A percentile compares a stretch with the other conserved stretches of the same genome.
phyloP scores from a whole-genome alignment of 1,140 invertebrate species.

The Thereuonema tuberculata region DNA sequence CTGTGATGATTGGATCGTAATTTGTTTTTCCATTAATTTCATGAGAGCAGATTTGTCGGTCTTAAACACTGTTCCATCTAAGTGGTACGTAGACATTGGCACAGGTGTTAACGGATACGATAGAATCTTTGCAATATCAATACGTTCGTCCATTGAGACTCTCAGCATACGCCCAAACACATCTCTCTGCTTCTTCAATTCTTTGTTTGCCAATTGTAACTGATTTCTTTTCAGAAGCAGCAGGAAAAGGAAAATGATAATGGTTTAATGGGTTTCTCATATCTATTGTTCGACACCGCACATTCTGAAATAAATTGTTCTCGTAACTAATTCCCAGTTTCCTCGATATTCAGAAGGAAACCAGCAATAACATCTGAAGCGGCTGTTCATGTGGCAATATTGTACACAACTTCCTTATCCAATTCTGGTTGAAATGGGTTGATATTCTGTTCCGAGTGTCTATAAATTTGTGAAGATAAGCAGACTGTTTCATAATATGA shows the following conservation, averaged over 20 bases:
- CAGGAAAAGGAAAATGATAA: neutral
- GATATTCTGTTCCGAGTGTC: neutral
- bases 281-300: neutral
- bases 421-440: neutral
- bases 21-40: neutral
- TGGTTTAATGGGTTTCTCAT: neutral
- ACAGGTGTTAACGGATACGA: slow-evolving; percentile 21
- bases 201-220: neutral
- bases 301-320: neutral
- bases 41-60: neutral
- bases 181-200: neutral
- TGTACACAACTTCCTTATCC: neutral
- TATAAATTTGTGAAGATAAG: neutral
- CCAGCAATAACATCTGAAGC: neutral
- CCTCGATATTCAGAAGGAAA: neutral
- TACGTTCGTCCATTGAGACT: neutral
- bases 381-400: neutral
- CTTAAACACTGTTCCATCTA: slow-evolving; percentile 24
- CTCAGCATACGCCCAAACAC: neutral
- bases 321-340: neutral
- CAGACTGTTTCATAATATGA: neutral
- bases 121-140: slow-evolving; percentile 10
- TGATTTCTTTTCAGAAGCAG: neutral
- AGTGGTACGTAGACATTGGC: slow-evolving; percentile 25
- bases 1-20: no score